Evolutionary conservation across 2,113 vertebrate genomes (phyloP).

Genomic region (Clarias batrachus): DNA sequence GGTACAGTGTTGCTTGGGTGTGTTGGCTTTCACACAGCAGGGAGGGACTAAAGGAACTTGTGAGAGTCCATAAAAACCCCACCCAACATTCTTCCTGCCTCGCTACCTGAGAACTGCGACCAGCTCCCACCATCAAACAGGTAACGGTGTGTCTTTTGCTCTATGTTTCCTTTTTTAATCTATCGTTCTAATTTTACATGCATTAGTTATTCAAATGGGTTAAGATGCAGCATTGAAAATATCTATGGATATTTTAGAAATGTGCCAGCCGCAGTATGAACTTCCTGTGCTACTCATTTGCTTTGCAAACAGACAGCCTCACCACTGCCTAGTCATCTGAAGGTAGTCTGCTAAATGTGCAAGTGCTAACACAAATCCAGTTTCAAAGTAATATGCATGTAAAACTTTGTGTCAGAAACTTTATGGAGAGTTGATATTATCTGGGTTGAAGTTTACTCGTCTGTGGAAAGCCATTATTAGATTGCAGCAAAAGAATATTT

Average conservation of each 20-base stretch:
- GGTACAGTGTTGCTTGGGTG: not conserved
- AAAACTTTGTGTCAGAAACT: not conserved
- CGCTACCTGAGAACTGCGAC: not conserved
- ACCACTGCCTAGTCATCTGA: not conserved
- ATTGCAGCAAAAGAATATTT: not conserved
- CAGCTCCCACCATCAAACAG: conserved; percentile 10
- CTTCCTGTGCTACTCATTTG: conserved; percentile 4
- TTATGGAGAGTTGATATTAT: not conserved
- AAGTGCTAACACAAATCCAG: not conserved
- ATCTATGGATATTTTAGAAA: not conserved
- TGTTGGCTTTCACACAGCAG: not conserved
- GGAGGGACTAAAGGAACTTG: conserved; percentile 7
- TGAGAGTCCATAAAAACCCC: conserved; percentile 27
- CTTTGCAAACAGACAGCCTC: not conserved
- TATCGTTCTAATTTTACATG: not conserved
- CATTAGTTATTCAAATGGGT: not conserved
- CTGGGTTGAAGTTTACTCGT: not conserved
- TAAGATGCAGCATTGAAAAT: not conserved
- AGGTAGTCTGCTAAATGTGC: not conserved
- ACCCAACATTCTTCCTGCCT: conserved; percentile 15
- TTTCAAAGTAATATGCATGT: not conserved
- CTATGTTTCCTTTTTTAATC: not conserved
- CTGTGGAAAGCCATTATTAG: not conserved
- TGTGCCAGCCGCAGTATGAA: not conserved
- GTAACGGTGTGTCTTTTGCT: not conserved